phyloP scores from a whole-genome alignment of 2,888 invertebrate species.

The Plagiodera versicolora region DNA sequence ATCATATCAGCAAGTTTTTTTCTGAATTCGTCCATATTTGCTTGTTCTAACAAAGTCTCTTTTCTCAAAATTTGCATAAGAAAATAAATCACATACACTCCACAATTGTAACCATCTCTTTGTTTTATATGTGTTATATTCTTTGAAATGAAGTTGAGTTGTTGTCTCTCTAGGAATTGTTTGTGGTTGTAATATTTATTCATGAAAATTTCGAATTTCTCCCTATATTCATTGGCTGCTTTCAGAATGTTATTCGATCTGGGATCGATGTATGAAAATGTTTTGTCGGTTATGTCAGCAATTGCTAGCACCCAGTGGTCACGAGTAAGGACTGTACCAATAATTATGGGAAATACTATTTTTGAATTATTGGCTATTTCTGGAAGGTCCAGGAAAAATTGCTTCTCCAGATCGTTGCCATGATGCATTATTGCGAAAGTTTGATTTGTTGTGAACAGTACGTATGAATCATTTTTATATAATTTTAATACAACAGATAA shows the following conservation, averaged over 20 bases:
- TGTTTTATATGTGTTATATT: background rate
- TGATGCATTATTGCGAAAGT: conserved; percentile 1
- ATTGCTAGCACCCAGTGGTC: conserved; percentile 3
- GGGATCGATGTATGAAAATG: background rate
- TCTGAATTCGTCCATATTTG: background rate
- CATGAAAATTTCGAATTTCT: conserved; percentile 1
- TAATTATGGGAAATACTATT: background rate
- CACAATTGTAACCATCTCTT: conserved; percentile 6
- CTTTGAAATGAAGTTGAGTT: background rate
- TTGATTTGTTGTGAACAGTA: background rate
- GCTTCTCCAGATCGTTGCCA: background rate
- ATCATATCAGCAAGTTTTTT: background rate
- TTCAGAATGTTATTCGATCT: background rate
- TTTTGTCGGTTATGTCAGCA: background rate
- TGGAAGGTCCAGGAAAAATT: background rate
- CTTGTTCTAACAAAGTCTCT: background rate
- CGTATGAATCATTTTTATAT: background rate
- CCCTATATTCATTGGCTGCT: background rate
- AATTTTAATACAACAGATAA: background rate
- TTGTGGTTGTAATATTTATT: background rate
- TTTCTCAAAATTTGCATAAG: conserved; percentile 1
- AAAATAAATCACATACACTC: conserved; percentile 3
- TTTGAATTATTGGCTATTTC: background rate
- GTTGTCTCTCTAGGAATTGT: background rate
- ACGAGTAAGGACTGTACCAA: background rate